Base-by-base conservation (phyloP, 2,113 vertebrate genomes). In the Rhinolophus sinicus region DNA sequence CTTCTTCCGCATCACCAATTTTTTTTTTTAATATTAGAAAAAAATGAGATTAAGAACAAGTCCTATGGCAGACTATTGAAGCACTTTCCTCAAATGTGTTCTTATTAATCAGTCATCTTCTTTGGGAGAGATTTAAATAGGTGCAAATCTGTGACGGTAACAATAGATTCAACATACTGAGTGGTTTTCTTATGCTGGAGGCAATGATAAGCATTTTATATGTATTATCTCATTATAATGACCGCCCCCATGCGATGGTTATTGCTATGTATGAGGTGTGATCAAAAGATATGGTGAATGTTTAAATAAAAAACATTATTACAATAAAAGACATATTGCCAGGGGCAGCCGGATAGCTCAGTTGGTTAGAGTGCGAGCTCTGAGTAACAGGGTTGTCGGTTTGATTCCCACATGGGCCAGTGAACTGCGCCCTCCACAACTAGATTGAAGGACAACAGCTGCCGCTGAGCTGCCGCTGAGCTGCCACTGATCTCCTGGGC, bases 21-120 rank as follows among this genome's bases (percentile, higher is more conserved):
- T 75, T 69, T 90, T 86, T 26, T 73, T 72, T 54, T 69, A 14
- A 78, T 85, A 62, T 87, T 82, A 83, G 33, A 88, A 89, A 81
- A 50, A 26, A 73, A 40, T 75, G 83, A 78, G 33, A 70, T 4
- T 16, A 83, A 94, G 76, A 15, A 65, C 5, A 35, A 69, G 18
- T 52, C 33, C 28, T 30, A 3, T 52, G 38, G 5, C 16, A 65
- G 94, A 78, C 8, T 92, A 75, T 33, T 83, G 10, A 73, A 92
- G 33, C 56, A 47, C 87, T 28, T 52, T 35, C 24, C 14, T 95
- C 40, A 80, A 93, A 84, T 62, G 83, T 52, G 6, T 90, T 94
- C 69, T 44, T 26, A 76, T 75, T 72, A 52, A 76, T 80, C 47
- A 54, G 28, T 54, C 52, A 73, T 47, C 35, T 13, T 65, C 12